Base-by-base conservation (phyloP, 2,797 vertebrate species). In the Manis javanica region DNA sequence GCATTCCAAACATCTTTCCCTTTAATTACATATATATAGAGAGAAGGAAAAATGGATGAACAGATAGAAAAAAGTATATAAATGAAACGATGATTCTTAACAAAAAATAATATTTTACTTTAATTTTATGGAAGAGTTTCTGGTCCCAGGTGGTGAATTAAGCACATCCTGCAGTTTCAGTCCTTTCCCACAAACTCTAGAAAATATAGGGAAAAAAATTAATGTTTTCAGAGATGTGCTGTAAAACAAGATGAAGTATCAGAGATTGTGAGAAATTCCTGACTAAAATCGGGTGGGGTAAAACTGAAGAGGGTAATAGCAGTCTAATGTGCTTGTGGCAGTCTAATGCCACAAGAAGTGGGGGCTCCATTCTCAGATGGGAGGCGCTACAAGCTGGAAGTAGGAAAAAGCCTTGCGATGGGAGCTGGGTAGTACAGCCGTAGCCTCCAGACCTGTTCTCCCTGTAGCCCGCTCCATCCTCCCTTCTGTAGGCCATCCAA, bases 91-190 rank as follows among this genome's bases (percentile, higher is more conserved):
- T 59, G 10, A 82, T 82, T 64, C 82, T 71, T 69, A 85, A 78
- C 46, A 86, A 85, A 91, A 42, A 37, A 37, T 42, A 79, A 55
- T 71, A 81, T 79, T 79, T 87, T 79, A 81, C 37, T 78, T 87
- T 42, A 87, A 81, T 72, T 71, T 39, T 87, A 71, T 8, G 13
- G 16, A 86, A 86, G 34, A 34, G n/a, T 42, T 93, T 63, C 34
- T 39, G 14, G 23, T 87, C 26, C 34, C 71, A 51, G 26, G 72
- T 63, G 31, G 46, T 59, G 37, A 78, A 57, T 15, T 69, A 16
- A 87, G 29, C 51, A 53, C 53, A 68, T 53, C 21, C 16, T 74
- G 16, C n/a, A 68, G 53, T 57, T 87, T 91, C 75, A 37, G 6
- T 49, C 69, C 21, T 87, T 95, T 91, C 7, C 15, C 29, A 14